Base-by-base conservation (phyloP, 1,140 invertebrate genomes). In the Schlechtendalia chinensis region DNA sequence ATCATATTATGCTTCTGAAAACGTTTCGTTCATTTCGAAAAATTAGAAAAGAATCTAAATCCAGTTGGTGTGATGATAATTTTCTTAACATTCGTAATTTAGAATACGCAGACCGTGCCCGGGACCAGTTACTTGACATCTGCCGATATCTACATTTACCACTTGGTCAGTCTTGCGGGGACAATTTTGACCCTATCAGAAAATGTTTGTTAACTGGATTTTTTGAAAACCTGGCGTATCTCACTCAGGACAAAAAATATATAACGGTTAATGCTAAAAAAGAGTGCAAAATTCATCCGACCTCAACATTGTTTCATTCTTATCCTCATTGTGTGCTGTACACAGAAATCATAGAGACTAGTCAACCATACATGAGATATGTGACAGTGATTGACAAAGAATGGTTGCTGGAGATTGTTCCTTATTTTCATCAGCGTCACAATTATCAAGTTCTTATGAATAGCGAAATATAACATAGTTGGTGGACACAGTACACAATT, bases 1-100 rank as follows among this genome's bases (percentile, higher is more conserved):
- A 99, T 87, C 96, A 97, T 84, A 88, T 98, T 2, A 98, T 94
- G 14, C 86, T 98, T 47, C 86, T 99, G 0, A 98, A 98, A 86
- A 91, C 98, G 27, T 98, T 91, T 85, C 90, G 91, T 83, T 91
- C 91, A 12, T 98, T 91, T 90, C 84, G 87, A 90, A 6, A 90
- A 90, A 29, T 88, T 91, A 81, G 93, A 92, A 85, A 95, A 94
- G 87, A 79, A 4, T 17, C 16, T 1, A 79, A 47, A 17, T 47
- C 56, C 32, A 79, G 45, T 47, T 98, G 95, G 94, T 98, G 96
- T 85, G 90, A 91, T 84, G 93, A 96, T 81, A 96, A 98, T 86
- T 97, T 91, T 85, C 86, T 98, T 32, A 94, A 97, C 85, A 86
- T 89, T 81, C 89, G 94, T 81, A 97, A 98, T 88, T 87, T 99